A percentile compares a stretch with the other conserved stretches of the same genome.
Evolutionary conservation across 2,113 vertebrate genomes (phyloP).

Genomic region (Poeciliopsis prolifica): DNA sequence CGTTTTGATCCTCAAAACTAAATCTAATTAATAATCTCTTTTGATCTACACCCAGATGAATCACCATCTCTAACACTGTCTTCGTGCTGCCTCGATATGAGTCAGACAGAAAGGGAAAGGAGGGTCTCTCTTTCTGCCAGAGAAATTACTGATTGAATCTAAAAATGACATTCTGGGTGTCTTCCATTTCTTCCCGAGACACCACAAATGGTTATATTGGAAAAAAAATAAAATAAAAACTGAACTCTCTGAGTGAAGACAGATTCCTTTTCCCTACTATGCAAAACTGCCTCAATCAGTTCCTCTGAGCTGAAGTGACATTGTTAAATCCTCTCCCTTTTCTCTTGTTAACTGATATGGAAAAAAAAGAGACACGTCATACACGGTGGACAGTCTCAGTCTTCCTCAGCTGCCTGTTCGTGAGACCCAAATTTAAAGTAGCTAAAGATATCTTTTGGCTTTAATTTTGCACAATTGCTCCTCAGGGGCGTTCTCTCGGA

Average conservation of each 20-base stretch:
- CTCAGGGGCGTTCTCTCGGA: conserved; percentile 20
- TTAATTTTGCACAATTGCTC: conserved; percentile 25
- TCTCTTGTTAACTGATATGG: conserved; percentile 19
- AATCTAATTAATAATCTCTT: conserved; percentile 8
- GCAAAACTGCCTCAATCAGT: not conserved
- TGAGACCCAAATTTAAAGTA: conserved; percentile 23
- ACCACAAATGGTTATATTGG: not conserved
- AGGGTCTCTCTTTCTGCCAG: not conserved
- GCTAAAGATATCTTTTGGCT: conserved; percentile 7
- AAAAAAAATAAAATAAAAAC: not conserved
- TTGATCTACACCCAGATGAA: conserved; percentile 4
- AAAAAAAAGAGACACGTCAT: conserved; percentile 13
- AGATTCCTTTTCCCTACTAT: not conserved
- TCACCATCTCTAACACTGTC: not conserved
- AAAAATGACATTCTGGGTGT: not conserved
- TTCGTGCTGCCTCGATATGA: not conserved
- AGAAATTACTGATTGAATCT: not conserved
- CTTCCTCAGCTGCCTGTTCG: conserved; percentile 20
- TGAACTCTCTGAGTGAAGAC: not conserved
- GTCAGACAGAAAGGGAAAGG: not conserved
- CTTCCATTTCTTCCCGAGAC: not conserved
- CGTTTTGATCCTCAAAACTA: conserved; percentile 9
- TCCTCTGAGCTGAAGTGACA: conserved; percentile 12
- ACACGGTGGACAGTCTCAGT: conserved; percentile 8
- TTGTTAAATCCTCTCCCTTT: conserved; percentile 14